A percentile compares a stretch with the other conserved stretches of the same genome.
Evolutionary conservation across 2,113 vertebrate genomes (phyloP).

Genomic region (Platysteira castanea): DNA sequence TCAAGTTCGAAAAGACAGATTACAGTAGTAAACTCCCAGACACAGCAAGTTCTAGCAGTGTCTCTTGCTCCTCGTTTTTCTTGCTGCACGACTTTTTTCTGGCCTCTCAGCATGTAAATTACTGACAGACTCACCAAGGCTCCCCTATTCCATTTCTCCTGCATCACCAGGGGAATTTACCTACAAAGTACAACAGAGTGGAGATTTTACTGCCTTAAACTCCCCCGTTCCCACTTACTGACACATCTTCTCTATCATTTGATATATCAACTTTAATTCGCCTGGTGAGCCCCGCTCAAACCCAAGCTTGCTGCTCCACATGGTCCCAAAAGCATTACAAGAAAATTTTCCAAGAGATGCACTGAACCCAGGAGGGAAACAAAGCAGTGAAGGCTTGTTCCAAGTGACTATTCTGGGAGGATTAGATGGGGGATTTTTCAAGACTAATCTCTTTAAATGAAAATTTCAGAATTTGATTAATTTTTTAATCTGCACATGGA

Average conservation of each 20-base stretch:
- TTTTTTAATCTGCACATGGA: conserved; percentile 53
- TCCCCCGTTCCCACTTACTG: conserved; percentile 29
- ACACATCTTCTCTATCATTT: conserved; percentile 32
- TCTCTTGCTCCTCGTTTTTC: conserved; percentile 33
- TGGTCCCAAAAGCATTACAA: conserved; percentile 12
- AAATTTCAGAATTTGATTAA: conserved; percentile 64
- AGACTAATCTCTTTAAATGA: conserved; percentile 67
- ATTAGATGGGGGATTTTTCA: conserved; percentile 48
- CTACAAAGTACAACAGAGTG: neutral
- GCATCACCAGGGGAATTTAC: conserved; percentile 24
- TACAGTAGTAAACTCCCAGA: neutral
- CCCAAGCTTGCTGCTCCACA: conserved; percentile 13
- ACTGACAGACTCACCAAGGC: neutral
- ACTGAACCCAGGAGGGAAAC: conserved; percentile 42
- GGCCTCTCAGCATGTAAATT: conserved; percentile 5
- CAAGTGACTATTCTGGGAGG: conserved; percentile 47
- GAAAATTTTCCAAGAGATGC: conserved; percentile 44
- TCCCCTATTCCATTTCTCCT: neutral
- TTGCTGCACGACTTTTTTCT: conserved; percentile 4
- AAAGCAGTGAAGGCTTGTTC: conserved; percentile 18
- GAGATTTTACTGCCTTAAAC: conserved; percentile 27
- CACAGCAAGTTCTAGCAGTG: conserved; percentile 13
- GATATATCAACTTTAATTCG: conserved; percentile 44
- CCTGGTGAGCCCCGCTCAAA: neutral
- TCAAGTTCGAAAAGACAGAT: neutral